Evolutionary conservation across 1,140 invertebrate species (phyloP).

Genomic region (Daktulosphaira vitifoliae): DNA sequence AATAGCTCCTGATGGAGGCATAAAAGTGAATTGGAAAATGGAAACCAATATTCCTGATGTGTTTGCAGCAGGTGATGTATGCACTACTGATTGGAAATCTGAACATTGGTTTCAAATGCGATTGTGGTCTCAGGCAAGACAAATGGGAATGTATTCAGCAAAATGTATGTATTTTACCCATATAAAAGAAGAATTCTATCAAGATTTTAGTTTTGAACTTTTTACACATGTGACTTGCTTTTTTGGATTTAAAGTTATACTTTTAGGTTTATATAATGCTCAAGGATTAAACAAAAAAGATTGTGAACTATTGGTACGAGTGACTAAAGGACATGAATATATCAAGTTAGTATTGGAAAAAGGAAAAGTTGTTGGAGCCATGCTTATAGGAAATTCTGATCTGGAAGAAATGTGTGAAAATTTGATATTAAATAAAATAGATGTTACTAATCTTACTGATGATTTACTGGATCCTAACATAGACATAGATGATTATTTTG

Average conservation of each 20-base stretch:
- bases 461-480: slow-evolving; percentile 89
- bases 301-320: slow-evolving; percentile 79
- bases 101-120: slow-evolving; percentile 96
- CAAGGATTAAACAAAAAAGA: slow-evolving; percentile 67
- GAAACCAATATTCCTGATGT: slow-evolving; percentile 68
- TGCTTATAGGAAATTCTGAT: slow-evolving; percentile 94
- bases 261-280: slow-evolving; percentile 90
- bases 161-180: slow-evolving; percentile 71
- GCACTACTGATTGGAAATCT: slow-evolving; percentile 64
- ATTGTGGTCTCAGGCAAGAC: slow-evolving; percentile 93
- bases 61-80: slow-evolving; percentile 93
- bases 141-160: slow-evolving; percentile 92
- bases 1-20: slow-evolving; percentile 60
- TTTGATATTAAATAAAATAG: slow-evolving; percentile 89
- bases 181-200: slow-evolving; percentile 55
- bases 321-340: slow-evolving; percentile 76
- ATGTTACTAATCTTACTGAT: slow-evolving; percentile 79
- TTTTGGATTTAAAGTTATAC: slow-evolving; percentile 88
- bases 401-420: slow-evolving; percentile 98
- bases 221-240: slow-evolving; percentile 94
- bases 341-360: slow-evolving; percentile 83
- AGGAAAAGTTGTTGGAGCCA: slow-evolving; percentile 80
- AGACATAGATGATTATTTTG: slow-evolving; percentile 99
- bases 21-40: slow-evolving; percentile 79
- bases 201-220: slow-evolving; percentile 94